Base-by-base conservation (phyloP, 2,797 vertebrate species). In the Molossus alvarezi region DNA sequence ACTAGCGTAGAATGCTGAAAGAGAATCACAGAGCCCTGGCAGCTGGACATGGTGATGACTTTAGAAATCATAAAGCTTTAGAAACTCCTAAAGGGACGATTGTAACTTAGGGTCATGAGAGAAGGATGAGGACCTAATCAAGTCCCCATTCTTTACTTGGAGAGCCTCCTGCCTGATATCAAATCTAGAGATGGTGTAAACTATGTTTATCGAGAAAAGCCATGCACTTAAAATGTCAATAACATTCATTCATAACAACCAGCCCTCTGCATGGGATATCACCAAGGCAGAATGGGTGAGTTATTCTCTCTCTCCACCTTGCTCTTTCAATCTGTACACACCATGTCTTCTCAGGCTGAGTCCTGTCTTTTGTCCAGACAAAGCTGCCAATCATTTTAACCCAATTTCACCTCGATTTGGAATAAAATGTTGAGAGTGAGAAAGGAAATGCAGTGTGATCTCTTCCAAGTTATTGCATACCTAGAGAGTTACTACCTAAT, bases 301-400 rank as follows among this genome's bases (percentile, higher is more conserved):
- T 29, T 71, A 0, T 53, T n/a, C 20, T 80, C 37, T 57, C 9
- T 88, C 37, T 91, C 53, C 25, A 64, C 7, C 23, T 41, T 29
- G 3, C 2, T 1, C 14, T 7, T 29, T 25, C 5, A 41, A 3
- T 21, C 48, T 75, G 13, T 10, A 17, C 37, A 29, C 27, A 51
- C n/a, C 21, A 4, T 37, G 7, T 29, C n/a, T 94, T 4, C 23
- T 80, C 12, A 55, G 17, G 9, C 25, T 41, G 45, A 85, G 51
- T 58, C 21, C 48, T 51, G 88, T 86, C 21, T 87, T 95, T 62
- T 57, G 77, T 71, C 67, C 72, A 89, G 51, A 83, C 29, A 73
- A 75, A 91, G 18, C 27, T 79, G 29, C 57, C 53, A 69, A 29
- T 60, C 77, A 69, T 82, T 94, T 95, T 86, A 94, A 73, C n/a